A percentile compares a stretch with the other conserved stretches of the same genome.
These are phyloP conservation scores for Ormyrus nitidulus DNA, from an alignment of 2,888 invertebrate species.

Conservation along the genomic window DNA sequence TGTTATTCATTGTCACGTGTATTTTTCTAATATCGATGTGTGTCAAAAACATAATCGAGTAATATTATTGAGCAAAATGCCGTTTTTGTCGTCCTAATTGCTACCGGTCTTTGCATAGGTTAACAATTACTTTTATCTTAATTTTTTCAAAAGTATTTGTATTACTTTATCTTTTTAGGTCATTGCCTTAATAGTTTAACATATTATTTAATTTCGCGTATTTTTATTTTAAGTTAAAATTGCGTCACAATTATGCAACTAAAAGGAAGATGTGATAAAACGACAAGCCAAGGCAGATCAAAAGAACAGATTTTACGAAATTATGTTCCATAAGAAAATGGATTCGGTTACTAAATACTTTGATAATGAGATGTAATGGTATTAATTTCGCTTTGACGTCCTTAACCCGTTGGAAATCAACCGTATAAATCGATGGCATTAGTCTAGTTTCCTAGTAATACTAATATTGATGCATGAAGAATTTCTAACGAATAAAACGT, in stretches of 20 bases:
- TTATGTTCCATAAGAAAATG: constrained; percentile 27
- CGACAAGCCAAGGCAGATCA: background rate
- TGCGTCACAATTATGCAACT: background rate
- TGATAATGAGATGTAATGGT: constrained; percentile 18
- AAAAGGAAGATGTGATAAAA: too few relatives aligned
- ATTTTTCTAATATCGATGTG: too few relatives aligned
- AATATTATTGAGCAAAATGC: too few relatives aligned
- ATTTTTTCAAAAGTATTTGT: constrained; percentile 17
- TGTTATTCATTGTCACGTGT: too few relatives aligned
- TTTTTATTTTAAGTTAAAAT: background rate
- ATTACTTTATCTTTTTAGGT: constrained; percentile 28
- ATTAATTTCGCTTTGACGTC: constrained; percentile 31
- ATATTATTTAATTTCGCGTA: background rate
- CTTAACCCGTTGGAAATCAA: constrained; percentile 25
- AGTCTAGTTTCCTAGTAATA: background rate
- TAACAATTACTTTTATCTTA: constrained; percentile 19
- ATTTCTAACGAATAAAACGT: too few relatives aligned
- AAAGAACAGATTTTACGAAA: constrained; percentile 23
- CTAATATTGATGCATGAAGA: too few relatives aligned
- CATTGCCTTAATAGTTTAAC: background rate
- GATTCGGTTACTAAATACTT: constrained; percentile 27
- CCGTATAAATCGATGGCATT: background rate
- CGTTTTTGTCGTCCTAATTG: too few relatives aligned
- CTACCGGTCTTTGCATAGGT: background rate
- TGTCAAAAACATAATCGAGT: too few relatives aligned